Conservation (phyloP, 1,140 invertebrate species). For the Drosophila nebulosa region DNA sequence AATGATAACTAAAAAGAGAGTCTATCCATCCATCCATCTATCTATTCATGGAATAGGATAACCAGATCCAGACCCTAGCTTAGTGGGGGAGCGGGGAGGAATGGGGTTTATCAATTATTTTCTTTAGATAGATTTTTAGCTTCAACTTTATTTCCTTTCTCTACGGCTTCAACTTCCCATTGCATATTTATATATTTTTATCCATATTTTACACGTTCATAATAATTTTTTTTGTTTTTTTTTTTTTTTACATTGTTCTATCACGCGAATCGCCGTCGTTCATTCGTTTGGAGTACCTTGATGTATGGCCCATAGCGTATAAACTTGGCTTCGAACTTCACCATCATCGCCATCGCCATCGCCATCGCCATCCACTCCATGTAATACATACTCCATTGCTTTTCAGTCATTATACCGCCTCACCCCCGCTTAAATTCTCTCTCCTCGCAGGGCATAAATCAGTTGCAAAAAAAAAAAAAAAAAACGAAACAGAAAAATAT, state of each 20-base stretch:
- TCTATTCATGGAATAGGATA: neutral
- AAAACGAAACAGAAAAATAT: neutral
- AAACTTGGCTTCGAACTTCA: slow-evolving; percentile 31
- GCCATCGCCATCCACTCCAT: slow-evolving; percentile 23
- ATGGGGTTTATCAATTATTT: slow-evolving; percentile 66
- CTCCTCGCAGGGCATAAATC: slow-evolving; percentile 57
- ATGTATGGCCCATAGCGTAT: slow-evolving; percentile 51
- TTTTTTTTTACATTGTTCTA: slow-evolving; percentile 75
- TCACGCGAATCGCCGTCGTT: slow-evolving; percentile 64
- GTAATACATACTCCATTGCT: slow-evolving; percentile 74
- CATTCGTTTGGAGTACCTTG: slow-evolving; percentile 37
- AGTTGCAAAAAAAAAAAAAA: slow-evolving; percentile 46
- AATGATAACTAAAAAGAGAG: slow-evolving; percentile 61
- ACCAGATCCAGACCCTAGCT: neutral
- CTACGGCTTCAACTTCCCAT: slow-evolving; percentile 22
- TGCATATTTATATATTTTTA: slow-evolving; percentile 69
- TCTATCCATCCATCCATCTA: slow-evolving; percentile 9
- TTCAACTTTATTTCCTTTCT: slow-evolving; percentile 5
- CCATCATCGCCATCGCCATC: neutral
- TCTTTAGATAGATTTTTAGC: slow-evolving; percentile 45
- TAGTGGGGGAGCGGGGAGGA: too few relatives aligned
- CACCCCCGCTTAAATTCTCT: neutral
- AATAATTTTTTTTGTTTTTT: too few relatives aligned
- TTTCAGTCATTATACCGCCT: slow-evolving; percentile 60
- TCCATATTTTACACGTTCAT: slow-evolving; percentile 70